A percentile compares a stretch with the other conserved stretches of the same genome.
Evolutionary conservation across 1,140 invertebrate genomes (phyloP).

Genomic region (Diprion similis): DNA sequence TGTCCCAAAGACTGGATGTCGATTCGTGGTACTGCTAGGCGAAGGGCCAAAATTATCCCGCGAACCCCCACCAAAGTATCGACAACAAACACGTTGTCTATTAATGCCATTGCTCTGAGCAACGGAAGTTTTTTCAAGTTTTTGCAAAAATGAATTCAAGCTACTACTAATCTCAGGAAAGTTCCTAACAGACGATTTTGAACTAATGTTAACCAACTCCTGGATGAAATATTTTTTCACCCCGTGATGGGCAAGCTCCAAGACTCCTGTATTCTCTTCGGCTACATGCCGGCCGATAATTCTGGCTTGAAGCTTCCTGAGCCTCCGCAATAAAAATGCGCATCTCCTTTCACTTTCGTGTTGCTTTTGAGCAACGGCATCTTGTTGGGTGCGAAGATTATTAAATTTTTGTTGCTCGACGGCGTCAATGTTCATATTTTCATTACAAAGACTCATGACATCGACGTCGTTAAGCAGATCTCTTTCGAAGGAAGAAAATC

Average conservation of each 20-base stretch:
- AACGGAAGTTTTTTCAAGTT: constrained; percentile 52
- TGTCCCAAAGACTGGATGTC: constrained; percentile 55
- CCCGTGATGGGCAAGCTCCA: constrained; percentile 72
- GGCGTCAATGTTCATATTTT: constrained; percentile 55
- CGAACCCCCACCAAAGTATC: constrained; percentile 72
- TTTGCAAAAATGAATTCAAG: constrained; percentile 50
- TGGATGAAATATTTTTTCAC: constrained; percentile 55
- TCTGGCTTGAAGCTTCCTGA: constrained; percentile 77
- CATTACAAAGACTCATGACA: constrained; percentile 67
- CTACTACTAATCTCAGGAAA: constrained; percentile 48
- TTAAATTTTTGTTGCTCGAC: constrained; percentile 44
- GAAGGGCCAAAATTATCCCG: constrained; percentile 56
- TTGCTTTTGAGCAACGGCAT: constrained; percentile 65
- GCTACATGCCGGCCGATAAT: constrained; percentile 76
- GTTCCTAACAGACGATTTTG: constrained; percentile 41
- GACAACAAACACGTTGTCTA: constrained; percentile 46
- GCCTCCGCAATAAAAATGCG: constrained; percentile 74
- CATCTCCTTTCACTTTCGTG: constrained; percentile 70
- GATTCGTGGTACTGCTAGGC: constrained; percentile 33
- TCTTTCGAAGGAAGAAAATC: constrained; percentile 65
- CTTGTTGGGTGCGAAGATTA: constrained; percentile 48
- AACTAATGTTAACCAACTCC: constrained; percentile 51
- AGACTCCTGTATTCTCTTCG: constrained; percentile 75
- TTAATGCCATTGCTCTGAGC: constrained; percentile 53
- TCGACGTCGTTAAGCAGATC: constrained; percentile 65